Evolutionary conservation across 2,113 vertebrate genomes (phyloP), one percentile per base, ranked within the genome.

Genomic region (Quiscalus mexicanus): DNA sequence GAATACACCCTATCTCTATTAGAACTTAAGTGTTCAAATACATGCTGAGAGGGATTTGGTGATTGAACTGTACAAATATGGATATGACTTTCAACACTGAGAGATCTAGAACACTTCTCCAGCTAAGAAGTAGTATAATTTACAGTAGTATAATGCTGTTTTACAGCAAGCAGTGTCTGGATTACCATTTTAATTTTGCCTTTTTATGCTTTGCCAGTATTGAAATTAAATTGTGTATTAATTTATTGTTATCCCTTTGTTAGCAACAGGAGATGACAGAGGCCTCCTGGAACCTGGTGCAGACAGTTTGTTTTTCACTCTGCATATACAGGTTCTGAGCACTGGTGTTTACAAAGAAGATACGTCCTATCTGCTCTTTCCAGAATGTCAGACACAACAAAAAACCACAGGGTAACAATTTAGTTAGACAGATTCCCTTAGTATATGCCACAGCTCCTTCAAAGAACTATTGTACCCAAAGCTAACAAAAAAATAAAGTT

Each of bases 101-200:
- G 53, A 65, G 20, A 25, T 63, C 44, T 89, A 53, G 50, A 70
- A 56, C 41, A 58, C 24, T 75, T 60, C 30, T 63, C 27, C 24
- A 68, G 30, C 21, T 13, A 37, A 84, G 56, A 75, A 82, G 5
- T 2, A 23, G 3, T 50, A 37, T 63, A 45, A 63, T 56, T 83
- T 90, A 50, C 52, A 68, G n/a, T n/a, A n/a, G n/a, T n/a, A n/a
- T n/a, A n/a, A 5, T 3, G 5, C 21, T 1, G 0, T 50, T 70
- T 42, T 76, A 31, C 12, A 68, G 35, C 5, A 37, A 37, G 22
- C 68, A 60, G 22, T 81, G n/a, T 37, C 74, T 67, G 20, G 50
- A 86, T 69, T 49, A 39, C 2, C 2, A 6, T 49, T 52, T 64
- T 33, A 19, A 62, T 92, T 91, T 81, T 94, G 23, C 12, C 20